Evolutionary conservation across 2,797 vertebrate genomes (phyloP).

Genomic region (Melanotaenia boesemani): DNA sequence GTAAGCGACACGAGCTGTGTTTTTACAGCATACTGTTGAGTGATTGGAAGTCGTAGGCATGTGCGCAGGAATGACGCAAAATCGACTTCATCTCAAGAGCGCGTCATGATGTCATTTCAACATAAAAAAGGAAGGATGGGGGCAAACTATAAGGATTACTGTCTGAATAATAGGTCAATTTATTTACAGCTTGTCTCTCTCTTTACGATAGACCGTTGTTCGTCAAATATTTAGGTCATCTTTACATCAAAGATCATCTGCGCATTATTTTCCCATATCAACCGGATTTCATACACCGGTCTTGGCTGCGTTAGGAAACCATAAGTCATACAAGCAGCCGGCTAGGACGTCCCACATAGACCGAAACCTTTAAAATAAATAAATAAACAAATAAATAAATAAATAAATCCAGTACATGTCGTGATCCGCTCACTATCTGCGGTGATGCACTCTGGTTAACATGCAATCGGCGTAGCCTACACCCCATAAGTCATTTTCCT

Average conservation of each 20-base stretch:
- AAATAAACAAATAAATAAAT: too few relatives aligned
- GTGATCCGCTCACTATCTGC: slow-evolving; percentile 38
- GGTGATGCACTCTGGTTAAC: slow-evolving; percentile 66
- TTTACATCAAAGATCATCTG: neutral
- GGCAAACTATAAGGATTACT: slow-evolving; percentile 17
- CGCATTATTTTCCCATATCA: slow-evolving; percentile 5
- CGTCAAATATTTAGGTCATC: neutral
- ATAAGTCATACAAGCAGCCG: neutral
- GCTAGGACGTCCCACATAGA: slow-evolving; percentile 34
- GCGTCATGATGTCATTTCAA: slow-evolving; percentile 83
- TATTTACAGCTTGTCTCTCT: slow-evolving; percentile 21
- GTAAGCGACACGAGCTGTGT: slow-evolving; percentile 62
- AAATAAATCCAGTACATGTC: slow-evolving; percentile 21
- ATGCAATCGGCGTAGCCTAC: slow-evolving; percentile 67
- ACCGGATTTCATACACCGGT: neutral
- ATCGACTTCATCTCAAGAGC: slow-evolving; percentile 80
- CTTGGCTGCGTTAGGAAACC: neutral
- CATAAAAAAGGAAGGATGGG: slow-evolving; percentile 5
- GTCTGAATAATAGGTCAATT: slow-evolving; percentile 34
- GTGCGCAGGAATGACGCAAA: slow-evolving; percentile 89
- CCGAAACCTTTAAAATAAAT: neutral
- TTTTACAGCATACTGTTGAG: slow-evolving; percentile 76
- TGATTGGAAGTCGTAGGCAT: slow-evolving; percentile 80
- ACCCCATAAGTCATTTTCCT: slow-evolving; percentile 59
- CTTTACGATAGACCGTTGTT: neutral